These are phyloP conservation scores for Petrocephalus sullivani DNA, from an alignment of 2,797 vertebrate species.

Conservation along the genomic window DNA sequence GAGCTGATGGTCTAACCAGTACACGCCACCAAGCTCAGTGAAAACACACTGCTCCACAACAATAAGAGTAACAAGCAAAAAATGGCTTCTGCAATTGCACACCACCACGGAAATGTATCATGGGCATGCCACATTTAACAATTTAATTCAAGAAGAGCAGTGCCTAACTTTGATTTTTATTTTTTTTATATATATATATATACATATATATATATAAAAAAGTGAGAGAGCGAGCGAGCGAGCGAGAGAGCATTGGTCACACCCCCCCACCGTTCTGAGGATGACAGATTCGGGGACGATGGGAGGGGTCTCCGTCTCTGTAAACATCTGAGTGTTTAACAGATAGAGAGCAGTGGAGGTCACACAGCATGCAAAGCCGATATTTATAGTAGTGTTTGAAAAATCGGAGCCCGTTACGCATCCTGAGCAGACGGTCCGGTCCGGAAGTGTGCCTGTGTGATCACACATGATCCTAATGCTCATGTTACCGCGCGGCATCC, in stretches of 20 bases:
- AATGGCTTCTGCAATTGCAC: background rate
- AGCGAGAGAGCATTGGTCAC: background rate
- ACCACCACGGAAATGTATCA: background rate
- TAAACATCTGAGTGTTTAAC: background rate
- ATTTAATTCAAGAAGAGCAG: background rate
- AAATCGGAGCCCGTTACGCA: background rate
- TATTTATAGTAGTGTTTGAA: background rate
- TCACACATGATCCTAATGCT: background rate
- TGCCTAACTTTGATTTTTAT: background rate
- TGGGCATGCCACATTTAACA: background rate
- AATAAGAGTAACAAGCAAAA: background rate
- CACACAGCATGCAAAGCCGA: background rate
- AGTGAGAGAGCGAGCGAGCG: no score
- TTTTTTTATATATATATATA: background rate
- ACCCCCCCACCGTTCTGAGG: background rate
- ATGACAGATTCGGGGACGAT: background rate
- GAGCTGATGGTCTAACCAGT: background rate
- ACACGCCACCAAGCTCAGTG: background rate
- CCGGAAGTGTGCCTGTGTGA: background rate
- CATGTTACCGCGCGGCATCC: background rate
- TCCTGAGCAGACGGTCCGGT: no score
- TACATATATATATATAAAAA: no score
- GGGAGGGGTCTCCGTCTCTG: background rate
- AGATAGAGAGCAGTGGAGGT: background rate
- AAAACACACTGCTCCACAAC: background rate